phyloP scores from a whole-genome alignment of 2,797 vertebrate genomes.

The Myotis findleyi region DNA sequence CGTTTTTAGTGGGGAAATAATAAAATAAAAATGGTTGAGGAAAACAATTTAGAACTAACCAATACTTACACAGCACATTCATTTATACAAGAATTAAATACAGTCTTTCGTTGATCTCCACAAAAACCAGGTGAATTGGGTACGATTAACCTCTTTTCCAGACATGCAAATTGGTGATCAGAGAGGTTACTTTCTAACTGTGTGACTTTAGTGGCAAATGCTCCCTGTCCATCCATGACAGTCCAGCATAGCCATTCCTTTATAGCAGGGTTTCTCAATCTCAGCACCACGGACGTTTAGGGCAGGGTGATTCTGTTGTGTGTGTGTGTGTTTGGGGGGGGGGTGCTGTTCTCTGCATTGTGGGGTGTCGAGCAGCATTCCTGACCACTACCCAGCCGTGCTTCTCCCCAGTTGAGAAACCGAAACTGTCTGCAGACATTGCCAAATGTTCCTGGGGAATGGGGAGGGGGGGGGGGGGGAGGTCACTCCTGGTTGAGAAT shows the following conservation, averaged over 20 bases:
- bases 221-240: not conserved
- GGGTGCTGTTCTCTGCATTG: not conserved
- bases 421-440: not conserved
- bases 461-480: accelerated
- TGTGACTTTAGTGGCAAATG: not conserved
- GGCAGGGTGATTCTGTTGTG: not conserved
- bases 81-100: not conserved
- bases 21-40: not conserved
- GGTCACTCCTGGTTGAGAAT: not conserved
- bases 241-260: not conserved
- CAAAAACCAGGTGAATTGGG: not conserved
- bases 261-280: not conserved
- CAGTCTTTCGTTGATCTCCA: not conserved
- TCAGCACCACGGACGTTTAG: not conserved
- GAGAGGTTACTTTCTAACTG: not conserved
- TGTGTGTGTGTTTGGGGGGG: no score
- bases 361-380: not conserved
- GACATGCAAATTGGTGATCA: not conserved
- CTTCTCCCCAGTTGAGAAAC: not conserved
- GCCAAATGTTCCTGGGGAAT: not conserved
- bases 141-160: not conserved
- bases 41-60: not conserved
- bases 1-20: not conserved
- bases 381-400: not conserved
- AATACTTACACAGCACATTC: not conserved